Conservation (phyloP, 2,797 vertebrate species). For the Natrix natrix region DNA sequence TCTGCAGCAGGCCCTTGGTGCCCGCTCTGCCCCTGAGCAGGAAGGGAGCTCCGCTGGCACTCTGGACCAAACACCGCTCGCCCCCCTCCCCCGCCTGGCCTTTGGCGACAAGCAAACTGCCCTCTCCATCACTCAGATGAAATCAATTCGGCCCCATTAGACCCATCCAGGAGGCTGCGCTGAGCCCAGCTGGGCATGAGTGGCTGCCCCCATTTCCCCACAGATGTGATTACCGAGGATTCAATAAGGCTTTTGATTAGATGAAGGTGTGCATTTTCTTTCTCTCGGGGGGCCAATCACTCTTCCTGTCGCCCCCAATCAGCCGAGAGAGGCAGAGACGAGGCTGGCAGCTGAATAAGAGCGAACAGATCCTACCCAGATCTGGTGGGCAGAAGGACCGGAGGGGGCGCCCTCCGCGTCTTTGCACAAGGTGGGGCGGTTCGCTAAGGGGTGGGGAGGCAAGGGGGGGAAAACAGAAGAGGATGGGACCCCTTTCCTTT, state of each 20-base stretch:
- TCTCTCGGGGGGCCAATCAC: not conserved
- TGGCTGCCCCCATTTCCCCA: not conserved
- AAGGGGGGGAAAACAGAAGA: not conserved
- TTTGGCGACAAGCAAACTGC: not conserved
- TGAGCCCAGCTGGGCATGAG: not conserved
- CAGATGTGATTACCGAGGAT: slow-evolving; percentile 51
- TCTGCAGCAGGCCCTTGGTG: not conserved
- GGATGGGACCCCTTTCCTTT: not conserved
- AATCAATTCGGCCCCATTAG: slow-evolving; percentile 61
- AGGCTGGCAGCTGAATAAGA: not conserved
- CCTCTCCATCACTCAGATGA: slow-evolving; percentile 45
- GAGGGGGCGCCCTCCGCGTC: not conserved
- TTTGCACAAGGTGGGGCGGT: not conserved
- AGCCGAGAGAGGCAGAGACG: not conserved
- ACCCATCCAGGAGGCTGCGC: slow-evolving; percentile 40
- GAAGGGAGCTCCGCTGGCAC: not conserved
- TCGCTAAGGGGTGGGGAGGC: not conserved
- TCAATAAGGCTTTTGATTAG: slow-evolving; percentile 42
- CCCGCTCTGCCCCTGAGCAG: not conserved
- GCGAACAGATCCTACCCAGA: not conserved
- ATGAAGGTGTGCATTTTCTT: not conserved
- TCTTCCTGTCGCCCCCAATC: not conserved
- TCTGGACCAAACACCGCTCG: no score
- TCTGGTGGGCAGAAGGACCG: not conserved
- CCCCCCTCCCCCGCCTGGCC: not conserved